phyloP scores from a whole-genome alignment of 2,797 vertebrate species.

The Peromyscus aztecus region DNA sequence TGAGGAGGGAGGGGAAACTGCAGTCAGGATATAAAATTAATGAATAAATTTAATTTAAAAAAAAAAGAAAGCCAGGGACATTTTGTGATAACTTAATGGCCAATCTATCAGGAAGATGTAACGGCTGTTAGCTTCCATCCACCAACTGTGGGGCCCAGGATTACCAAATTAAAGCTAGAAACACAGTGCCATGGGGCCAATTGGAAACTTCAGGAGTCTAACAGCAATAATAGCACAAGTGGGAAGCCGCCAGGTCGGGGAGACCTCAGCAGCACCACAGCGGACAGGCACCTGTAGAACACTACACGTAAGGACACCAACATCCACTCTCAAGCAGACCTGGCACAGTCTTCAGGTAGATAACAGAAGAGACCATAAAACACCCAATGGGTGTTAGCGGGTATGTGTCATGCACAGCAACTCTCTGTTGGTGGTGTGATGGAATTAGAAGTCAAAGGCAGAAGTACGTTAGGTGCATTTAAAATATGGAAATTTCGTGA shows the following conservation, averaged over 20 bases:
- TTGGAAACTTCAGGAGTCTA: neutral
- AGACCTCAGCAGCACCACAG: neutral
- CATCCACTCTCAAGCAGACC: neutral
- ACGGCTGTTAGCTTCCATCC: neutral
- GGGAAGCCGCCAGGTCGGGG: neutral
- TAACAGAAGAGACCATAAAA: neutral
- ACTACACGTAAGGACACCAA: accelerated
- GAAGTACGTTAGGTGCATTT: neutral
- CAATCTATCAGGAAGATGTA: neutral
- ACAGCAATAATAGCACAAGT: neutral
- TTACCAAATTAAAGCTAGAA: neutral
- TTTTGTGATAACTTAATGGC: neutral
- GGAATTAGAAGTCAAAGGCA: neutral
- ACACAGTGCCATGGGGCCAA: neutral
- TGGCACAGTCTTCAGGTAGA: neutral
- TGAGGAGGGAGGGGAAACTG: neutral
- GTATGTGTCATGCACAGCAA: neutral
- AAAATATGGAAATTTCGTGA: neutral
- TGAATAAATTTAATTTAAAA: neutral
- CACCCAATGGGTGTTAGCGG: neutral
- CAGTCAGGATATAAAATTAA: neutral
- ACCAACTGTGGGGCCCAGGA: neutral
- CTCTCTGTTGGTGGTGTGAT: neutral
- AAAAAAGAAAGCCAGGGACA: neutral
- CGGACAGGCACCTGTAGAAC: neutral